Evolutionary conservation across 2,888 invertebrate genomes (phyloP).

Genomic region (Eledone cirrhosa): DNA sequence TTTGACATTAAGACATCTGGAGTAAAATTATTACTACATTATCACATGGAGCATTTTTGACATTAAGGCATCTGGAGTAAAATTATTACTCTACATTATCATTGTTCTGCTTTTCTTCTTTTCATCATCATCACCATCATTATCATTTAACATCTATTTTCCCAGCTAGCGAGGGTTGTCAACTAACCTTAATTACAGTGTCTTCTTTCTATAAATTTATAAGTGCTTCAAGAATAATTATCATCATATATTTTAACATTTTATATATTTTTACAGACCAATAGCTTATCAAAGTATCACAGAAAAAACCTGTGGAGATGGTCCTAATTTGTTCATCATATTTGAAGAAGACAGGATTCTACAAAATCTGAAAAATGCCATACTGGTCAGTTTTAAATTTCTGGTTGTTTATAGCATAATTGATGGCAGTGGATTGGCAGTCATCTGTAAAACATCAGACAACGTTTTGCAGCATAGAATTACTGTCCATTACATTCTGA

Average conservation of each 20-base stretch:
- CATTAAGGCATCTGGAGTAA: no score
- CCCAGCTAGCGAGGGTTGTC: neutral
- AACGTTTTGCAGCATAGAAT: no score
- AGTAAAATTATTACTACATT: no score
- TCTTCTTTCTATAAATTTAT: neutral
- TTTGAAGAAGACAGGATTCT: constrained; percentile 76
- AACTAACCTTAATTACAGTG: neutral
- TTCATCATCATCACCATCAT: neutral
- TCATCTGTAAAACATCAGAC: no score
- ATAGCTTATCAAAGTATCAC: constrained; percentile 72
- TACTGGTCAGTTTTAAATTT: constrained; percentile 67
- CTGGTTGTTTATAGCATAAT: no score
- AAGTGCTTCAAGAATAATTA: no score
- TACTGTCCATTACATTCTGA: no score
- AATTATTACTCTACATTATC: neutral
- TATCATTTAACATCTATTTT: no score
- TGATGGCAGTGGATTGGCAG: neutral
- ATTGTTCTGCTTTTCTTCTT: neutral
- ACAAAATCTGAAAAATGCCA: constrained; percentile 70
- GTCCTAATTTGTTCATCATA: constrained; percentile 78
- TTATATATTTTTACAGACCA: no score
- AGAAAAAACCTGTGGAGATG: constrained; percentile 78
- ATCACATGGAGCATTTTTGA: no score
- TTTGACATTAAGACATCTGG: no score
- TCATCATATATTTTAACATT: no score